These are phyloP conservation scores for Oryctes rhinoceros DNA, from an alignment of 1,140 invertebrate genomes.

Conservation along the genomic window DNA sequence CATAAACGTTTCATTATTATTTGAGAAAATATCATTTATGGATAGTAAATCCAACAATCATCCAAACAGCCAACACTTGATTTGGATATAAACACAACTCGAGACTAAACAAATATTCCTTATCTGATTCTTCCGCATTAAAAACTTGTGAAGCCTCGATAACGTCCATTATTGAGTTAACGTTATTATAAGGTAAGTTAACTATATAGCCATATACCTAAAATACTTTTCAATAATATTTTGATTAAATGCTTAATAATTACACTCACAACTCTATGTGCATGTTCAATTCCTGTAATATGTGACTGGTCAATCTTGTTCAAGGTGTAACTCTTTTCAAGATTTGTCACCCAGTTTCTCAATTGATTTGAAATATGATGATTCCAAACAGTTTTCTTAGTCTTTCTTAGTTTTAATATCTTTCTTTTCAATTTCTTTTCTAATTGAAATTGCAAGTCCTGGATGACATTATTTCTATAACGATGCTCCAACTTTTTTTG, in stretches of 20 bases:
- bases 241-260: not conserved
- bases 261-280: not conserved
- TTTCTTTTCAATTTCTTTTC: constrained; percentile 52
- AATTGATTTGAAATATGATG: constrained; percentile 39
- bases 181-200: constrained; percentile 44
- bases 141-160: constrained; percentile 41
- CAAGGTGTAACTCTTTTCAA: constrained; percentile 13
- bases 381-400: constrained; percentile 53
- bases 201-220: constrained; percentile 45
- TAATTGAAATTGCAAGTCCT: constrained; percentile 49
- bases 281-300: constrained; percentile 3
- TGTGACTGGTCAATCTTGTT: constrained; percentile 10
- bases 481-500: constrained; percentile 51
- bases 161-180: constrained; percentile 39
- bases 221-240: constrained; percentile 24
- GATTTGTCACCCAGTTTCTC: not conserved
- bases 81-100: constrained; percentile 45
- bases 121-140: constrained; percentile 35
- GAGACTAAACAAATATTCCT: constrained; percentile 44
- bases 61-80: constrained; percentile 46
- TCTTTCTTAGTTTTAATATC: constrained; percentile 49
- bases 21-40: not conserved
- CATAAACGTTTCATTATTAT: constrained; percentile 24
- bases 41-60: constrained; percentile 41
- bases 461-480: constrained; percentile 12